phyloP scores from a whole-genome alignment of 2,797 vertebrate species.

The Taenioides sp. region DNA sequence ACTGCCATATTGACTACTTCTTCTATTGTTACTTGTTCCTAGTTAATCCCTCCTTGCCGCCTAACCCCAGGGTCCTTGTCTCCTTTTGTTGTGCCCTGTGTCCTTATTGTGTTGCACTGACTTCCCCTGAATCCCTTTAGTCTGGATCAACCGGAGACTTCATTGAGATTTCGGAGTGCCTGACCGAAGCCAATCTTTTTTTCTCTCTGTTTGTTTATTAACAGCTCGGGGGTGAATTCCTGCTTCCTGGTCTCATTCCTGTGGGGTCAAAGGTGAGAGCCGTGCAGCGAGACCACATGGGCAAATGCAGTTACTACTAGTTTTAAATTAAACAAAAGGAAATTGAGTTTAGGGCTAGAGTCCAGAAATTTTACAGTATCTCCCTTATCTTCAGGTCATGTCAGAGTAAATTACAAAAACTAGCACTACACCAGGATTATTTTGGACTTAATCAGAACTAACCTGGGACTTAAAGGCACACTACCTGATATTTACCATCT shows the following conservation, averaged over 20 bases:
- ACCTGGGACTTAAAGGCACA: too few relatives aligned
- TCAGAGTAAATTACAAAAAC: too few relatives aligned
- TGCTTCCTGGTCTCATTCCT: conserved; percentile 11
- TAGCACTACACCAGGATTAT: too few relatives aligned
- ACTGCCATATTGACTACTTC: background rate
- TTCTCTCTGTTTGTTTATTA: background rate
- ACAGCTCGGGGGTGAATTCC: conserved; percentile 15
- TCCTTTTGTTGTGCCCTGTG: background rate
- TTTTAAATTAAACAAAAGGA: background rate
- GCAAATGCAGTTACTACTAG: background rate
- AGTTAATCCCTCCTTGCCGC: background rate
- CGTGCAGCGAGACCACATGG: background rate
- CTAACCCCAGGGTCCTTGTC: background rate
- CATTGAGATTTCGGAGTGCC: background rate
- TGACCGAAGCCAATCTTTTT: background rate
- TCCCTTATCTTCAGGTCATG: too few relatives aligned
- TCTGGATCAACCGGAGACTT: background rate
- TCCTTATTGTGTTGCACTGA: background rate
- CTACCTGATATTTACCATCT: too few relatives aligned
- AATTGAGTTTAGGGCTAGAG: background rate
- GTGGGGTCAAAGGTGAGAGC: conserved; percentile 22
- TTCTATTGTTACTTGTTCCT: background rate
- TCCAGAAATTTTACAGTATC: background rate
- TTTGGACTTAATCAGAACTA: too few relatives aligned
- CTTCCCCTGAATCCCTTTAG: background rate